Percentiles rank a stretch among this genome's conserved stretches.
These are phyloP conservation scores for Palythoa grandis DNA, from an alignment of 92 coral and sea anemone genomes.

Conservation along the genomic window DNA sequence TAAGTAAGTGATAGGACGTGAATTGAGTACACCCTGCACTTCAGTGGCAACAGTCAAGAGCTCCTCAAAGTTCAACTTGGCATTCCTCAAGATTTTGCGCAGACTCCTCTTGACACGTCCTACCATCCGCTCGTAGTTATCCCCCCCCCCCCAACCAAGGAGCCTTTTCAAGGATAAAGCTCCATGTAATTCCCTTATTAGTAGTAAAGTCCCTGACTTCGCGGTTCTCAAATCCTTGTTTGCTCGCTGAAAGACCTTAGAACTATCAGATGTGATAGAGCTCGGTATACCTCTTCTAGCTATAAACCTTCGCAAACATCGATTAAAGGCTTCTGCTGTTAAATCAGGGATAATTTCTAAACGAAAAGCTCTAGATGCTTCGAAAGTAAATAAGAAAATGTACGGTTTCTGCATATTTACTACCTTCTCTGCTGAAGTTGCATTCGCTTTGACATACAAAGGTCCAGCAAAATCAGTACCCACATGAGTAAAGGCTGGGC, in stretches of 20 bases:
- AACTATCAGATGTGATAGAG: slow-evolving; percentile 58
- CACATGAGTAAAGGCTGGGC: slow-evolving; percentile 40
- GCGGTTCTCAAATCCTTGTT: slow-evolving; percentile 39
- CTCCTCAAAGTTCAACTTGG: slow-evolving; percentile 63
- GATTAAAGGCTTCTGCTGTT: slow-evolving; percentile 54
- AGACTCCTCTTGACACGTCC: slow-evolving; percentile 61
- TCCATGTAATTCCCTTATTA: slow-evolving; percentile 55
- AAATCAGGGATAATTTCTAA: slow-evolving; percentile 52
- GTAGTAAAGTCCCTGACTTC: slow-evolving; percentile 44
- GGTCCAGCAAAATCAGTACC: slow-evolving; percentile 54
- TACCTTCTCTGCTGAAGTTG: slow-evolving; percentile 13
- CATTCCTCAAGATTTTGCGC: slow-evolving; percentile 58
- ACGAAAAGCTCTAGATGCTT: slow-evolving; percentile 64
- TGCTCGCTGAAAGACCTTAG: slow-evolving; percentile 68
- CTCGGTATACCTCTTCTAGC: slow-evolving; percentile 53
- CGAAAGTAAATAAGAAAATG: slow-evolving; percentile 58
- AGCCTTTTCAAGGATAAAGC: slow-evolving; percentile 60
- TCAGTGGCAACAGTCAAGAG: slow-evolving; percentile 62
- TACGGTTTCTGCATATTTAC: slow-evolving; percentile 44
- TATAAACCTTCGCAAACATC: slow-evolving; percentile 61
- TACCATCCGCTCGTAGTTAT: slow-evolving; percentile 56
- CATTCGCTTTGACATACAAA: slow-evolving; percentile 36
- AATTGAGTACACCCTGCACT: slow-evolving; percentile 69
- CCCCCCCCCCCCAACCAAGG: slow-evolving; percentile 57
- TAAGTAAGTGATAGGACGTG: slow-evolving; percentile 62